Conservation (phyloP, 2,797 vertebrate genomes). For the Catamblyrhynchus diadema region DNA sequence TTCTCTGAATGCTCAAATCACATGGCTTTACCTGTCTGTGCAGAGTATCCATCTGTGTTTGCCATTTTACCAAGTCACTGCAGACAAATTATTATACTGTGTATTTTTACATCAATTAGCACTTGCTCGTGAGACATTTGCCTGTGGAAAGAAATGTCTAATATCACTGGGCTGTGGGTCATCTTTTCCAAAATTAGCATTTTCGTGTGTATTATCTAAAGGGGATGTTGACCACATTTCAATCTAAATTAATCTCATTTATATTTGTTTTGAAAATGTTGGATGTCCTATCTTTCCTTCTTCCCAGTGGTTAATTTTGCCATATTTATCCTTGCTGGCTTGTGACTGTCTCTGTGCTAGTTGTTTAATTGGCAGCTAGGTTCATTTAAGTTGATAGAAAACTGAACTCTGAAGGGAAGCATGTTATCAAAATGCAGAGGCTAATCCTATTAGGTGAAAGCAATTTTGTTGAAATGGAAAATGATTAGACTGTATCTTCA, state of each 20-base stretch:
- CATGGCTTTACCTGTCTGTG: neutral
- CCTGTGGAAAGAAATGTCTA: neutral
- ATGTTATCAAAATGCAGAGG: neutral
- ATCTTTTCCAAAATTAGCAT: neutral
- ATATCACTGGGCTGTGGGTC: neutral
- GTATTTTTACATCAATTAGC: neutral
- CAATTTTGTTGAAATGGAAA: slow-evolving; percentile 5
- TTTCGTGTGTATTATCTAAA: neutral
- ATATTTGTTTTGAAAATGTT: neutral
- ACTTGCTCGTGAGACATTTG: neutral
- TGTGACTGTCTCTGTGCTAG: neutral
- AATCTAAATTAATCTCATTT: neutral
- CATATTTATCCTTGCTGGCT: neutral
- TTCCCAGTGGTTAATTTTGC: neutral
- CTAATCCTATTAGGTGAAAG: slow-evolving; percentile 11
- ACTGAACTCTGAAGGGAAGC: neutral
- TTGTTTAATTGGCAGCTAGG: slow-evolving; percentile 11
- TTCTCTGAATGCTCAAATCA: neutral
- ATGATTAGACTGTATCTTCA: neutral
- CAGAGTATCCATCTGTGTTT: neutral
- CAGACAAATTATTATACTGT: neutral
- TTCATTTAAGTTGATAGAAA: slow-evolving; percentile 22
- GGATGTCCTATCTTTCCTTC: neutral
- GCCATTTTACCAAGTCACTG: neutral
- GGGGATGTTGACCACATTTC: neutral